Conservation (phyloP, 2,113 vertebrate species). For the Boleophthalmus pectinirostris region DNA sequence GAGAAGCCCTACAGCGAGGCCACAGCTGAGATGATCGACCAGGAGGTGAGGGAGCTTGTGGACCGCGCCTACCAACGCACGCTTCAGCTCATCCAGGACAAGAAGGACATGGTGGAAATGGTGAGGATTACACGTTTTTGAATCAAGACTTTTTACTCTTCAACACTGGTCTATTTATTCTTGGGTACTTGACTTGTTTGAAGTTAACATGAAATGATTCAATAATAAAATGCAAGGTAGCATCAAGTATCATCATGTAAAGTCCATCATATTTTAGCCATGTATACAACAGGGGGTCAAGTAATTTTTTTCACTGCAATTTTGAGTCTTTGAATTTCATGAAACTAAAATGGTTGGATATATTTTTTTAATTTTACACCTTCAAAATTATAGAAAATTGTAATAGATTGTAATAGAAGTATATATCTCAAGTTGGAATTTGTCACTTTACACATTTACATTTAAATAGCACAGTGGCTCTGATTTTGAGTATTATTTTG, state of each 20-base stretch:
- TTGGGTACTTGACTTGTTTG: too few species aligned
- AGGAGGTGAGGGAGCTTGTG: slow-evolving; percentile 84
- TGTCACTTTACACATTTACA: background rate
- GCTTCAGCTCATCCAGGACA: slow-evolving; percentile 79
- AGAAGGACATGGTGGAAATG: slow-evolving; percentile 86
- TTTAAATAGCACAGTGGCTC: background rate
- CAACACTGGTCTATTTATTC: too few species aligned
- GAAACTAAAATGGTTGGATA: too few species aligned
- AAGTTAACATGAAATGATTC: background rate
- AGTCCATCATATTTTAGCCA: too few species aligned
- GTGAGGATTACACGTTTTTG: slow-evolving; percentile 56
- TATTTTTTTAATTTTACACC: too few species aligned
- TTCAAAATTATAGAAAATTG: too few species aligned
- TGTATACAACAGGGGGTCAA: too few species aligned
- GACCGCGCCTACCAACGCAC: slow-evolving; percentile 82
- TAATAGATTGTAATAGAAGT: too few species aligned
- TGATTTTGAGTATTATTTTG: background rate
- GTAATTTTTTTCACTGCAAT: too few species aligned
- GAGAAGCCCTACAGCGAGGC: slow-evolving; percentile 92
- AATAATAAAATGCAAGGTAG: too few species aligned
- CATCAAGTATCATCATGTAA: too few species aligned
- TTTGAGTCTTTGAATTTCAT: too few species aligned
- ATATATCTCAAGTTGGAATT: background rate
- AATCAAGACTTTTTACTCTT: background rate
- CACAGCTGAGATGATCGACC: slow-evolving; percentile 86